phyloP scores from a whole-genome alignment of 2,113 vertebrate species.

The Azemiops feae region DNA sequence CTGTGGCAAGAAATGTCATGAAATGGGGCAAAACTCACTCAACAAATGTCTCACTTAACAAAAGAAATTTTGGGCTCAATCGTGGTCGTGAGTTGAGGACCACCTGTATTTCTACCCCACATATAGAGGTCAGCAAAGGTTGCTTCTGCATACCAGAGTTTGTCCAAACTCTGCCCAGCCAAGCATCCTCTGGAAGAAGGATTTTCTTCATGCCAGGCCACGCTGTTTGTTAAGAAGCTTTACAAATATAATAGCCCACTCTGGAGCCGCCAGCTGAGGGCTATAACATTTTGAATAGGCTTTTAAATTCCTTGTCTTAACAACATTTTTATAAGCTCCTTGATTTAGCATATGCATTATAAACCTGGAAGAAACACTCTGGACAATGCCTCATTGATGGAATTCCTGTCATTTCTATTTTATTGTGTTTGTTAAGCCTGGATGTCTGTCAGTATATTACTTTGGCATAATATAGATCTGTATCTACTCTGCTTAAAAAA shows the following conservation, averaged over 20 bases:
- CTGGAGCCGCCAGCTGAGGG: background rate
- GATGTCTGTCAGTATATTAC: constrained; percentile 41
- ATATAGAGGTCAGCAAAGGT: background rate
- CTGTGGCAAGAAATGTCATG: background rate
- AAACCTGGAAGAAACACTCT: constrained; percentile 36
- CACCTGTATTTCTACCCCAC: background rate
- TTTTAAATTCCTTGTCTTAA: constrained; percentile 42
- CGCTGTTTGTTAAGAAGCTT: background rate
- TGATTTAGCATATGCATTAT: constrained; percentile 55
- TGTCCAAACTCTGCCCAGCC: background rate
- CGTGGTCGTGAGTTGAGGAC: background rate
- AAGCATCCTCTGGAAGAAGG: too few species aligned
- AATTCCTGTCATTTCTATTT: constrained; percentile 53
- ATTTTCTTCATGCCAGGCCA: background rate
- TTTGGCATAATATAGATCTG: constrained; percentile 41
- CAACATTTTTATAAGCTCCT: constrained; percentile 47
- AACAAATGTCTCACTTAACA: background rate
- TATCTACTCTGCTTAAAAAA: constrained; percentile 17
- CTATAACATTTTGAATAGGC: constrained; percentile 27
- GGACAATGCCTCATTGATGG: constrained; percentile 54
- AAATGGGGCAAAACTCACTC: background rate
- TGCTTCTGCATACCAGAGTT: background rate
- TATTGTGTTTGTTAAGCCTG: constrained; percentile 47
- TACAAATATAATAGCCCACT: background rate
- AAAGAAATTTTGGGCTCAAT: background rate